phyloP scores from a whole-genome alignment of 2,113 vertebrate species.

The Fulmarus glacialis region DNA sequence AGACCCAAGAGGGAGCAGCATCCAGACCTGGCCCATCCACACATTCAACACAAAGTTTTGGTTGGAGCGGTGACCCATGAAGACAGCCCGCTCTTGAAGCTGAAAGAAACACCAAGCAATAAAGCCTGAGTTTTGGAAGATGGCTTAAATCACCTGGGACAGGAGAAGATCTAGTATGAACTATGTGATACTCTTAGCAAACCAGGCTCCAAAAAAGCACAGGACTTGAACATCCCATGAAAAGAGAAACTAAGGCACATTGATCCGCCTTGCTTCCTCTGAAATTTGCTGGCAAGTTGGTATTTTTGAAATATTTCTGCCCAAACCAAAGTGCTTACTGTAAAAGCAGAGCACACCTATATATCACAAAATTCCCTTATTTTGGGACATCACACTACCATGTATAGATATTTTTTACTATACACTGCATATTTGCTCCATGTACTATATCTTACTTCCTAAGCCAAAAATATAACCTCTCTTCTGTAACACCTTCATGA shows the following conservation, averaged over 20 bases:
- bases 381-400: neutral
- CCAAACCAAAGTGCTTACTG: neutral
- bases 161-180: neutral
- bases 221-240: neutral
- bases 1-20: neutral
- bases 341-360: neutral
- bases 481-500: neutral
- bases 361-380: neutral
- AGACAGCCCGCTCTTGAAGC: neutral
- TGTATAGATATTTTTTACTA: neutral
- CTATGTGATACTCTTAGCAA: neutral
- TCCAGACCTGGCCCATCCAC: neutral
- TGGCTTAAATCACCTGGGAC: neutral
- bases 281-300: neutral
- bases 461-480: neutral
- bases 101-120: neutral
- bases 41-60: neutral
- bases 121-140: neutral
- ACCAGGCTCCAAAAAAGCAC: neutral
- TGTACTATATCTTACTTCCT: neutral
- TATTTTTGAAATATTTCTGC: neutral
- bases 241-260: neutral
- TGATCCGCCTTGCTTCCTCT: neutral
- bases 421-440: neutral
- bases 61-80: neutral